phyloP scores from a whole-genome alignment of 2,113 vertebrate species.

The Osmerus eperlanus region DNA sequence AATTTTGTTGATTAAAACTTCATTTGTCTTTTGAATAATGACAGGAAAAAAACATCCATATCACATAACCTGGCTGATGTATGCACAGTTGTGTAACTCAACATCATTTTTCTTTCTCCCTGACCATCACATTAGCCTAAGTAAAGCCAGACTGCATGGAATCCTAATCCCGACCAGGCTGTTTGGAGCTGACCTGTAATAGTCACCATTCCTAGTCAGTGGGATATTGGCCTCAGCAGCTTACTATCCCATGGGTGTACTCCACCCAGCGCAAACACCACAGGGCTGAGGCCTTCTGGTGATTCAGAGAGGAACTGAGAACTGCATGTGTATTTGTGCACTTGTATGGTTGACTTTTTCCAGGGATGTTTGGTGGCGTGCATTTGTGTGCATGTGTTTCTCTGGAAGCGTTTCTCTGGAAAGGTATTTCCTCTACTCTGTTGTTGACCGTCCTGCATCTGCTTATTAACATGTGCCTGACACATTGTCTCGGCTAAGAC shows the following conservation, averaged over 20 bases:
- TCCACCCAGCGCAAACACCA: slow-evolving; percentile 48
- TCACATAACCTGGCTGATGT: too few relatives aligned
- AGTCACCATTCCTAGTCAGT: too few relatives aligned
- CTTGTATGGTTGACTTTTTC: slow-evolving; percentile 32
- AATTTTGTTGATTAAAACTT: too few relatives aligned
- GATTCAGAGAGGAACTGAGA: slow-evolving; percentile 48
- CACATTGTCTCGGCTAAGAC: neutral
- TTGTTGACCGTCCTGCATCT: neutral
- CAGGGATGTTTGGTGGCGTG: slow-evolving; percentile 16
- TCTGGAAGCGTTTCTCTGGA: neutral
- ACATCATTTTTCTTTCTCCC: too few relatives aligned
- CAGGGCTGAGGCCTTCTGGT: slow-evolving; percentile 32
- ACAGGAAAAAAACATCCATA: too few relatives aligned
- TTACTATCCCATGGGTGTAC: neutral
- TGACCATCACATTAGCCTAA: too few relatives aligned
- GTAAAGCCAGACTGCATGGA: too few relatives aligned
- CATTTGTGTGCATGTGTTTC: slow-evolving; percentile 31
- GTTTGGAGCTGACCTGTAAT: too few relatives aligned
- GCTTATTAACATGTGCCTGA: neutral
- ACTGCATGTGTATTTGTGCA: neutral
- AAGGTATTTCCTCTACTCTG: neutral
- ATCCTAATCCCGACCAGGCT: too few relatives aligned
- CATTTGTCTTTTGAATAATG: too few relatives aligned
- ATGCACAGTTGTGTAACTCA: too few relatives aligned
- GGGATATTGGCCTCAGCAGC: too few relatives aligned